Evolutionary conservation across 2,797 vertebrate genomes (phyloP), one percentile per base, ranked within the genome.

Genomic region (Gephyroberyx darwinii): DNA sequence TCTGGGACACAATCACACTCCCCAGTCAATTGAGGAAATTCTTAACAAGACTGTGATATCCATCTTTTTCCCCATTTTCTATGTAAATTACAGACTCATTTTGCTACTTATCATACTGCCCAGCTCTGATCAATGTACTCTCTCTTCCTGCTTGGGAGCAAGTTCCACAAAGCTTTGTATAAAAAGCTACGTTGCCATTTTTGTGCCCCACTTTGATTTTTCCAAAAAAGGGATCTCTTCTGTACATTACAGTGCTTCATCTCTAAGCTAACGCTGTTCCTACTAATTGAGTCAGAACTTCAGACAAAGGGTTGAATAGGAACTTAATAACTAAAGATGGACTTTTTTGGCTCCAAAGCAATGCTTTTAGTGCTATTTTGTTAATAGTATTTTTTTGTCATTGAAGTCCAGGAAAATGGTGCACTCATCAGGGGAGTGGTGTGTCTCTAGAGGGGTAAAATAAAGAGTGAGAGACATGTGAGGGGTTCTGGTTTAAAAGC

Each of bases 61-160:
- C 74, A 83, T 62, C 82, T 67, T 26, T 26, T 26, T 80, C 12
- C 58, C 60, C 71, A 65, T 78, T 78, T 77, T 67, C 67, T 74
- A 85, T 86, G 80, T 68, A 89, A 89, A 89, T 87, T 71, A 82
- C 86, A 83, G 74, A 56, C 54, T 65, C 16, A 73, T 83, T 84
- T 84, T 53, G 8, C 64, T 74, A 56, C 81, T 80, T 77, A 81
- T 78, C 47, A 67, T 61, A 81, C 70, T 16, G 65, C 65, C 75
- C 79, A 80, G 52, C 63, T 79, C 65, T 76, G 72, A 89, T 85
- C 81, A 82, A 48, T 77, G 66, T 26, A 53, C 39, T 45, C 63
- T 82, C 54, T 80, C 61, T 70, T 51, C 73, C 62, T 77, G 52
- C 41, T 68, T 55, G 35, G 63, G 62, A 76, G 35, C 71, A 69